These are phyloP conservation scores for Ornithoptera alexandrae DNA, from an alignment of 2,888 invertebrate species.

Conservation along the genomic window DNA sequence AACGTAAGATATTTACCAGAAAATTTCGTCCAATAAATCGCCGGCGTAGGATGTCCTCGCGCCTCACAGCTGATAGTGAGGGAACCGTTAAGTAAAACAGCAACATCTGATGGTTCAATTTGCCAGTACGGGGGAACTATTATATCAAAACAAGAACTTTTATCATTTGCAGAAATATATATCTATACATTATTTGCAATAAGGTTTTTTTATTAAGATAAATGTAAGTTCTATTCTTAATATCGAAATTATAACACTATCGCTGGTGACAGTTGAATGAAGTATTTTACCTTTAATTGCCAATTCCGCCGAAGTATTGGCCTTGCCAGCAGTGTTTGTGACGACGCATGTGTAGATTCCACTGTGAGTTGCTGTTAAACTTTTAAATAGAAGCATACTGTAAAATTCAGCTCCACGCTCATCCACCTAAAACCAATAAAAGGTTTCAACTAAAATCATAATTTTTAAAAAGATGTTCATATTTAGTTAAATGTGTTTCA, in stretches of 20 bases:
- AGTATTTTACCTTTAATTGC: slow-evolving; percentile 83
- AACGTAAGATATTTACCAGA: slow-evolving; percentile 72
- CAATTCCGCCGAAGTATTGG: slow-evolving; percentile 84
- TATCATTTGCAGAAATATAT: no score
- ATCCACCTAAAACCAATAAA: slow-evolving; percentile 71
- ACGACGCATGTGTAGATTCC: slow-evolving; percentile 87
- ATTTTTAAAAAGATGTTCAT: neutral
- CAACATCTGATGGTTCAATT: slow-evolving; percentile 86
- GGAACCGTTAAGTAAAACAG: slow-evolving; percentile 86
- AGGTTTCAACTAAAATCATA: neutral
- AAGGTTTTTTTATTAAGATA: no score
- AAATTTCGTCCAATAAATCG: slow-evolving; percentile 86
- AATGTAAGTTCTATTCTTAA: no score
- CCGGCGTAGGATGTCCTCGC: slow-evolving; percentile 88
- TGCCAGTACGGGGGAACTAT: slow-evolving; percentile 89
- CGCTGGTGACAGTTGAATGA: slow-evolving; percentile 4
- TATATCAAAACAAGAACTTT: neutral
- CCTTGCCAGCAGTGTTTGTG: slow-evolving; percentile 86
- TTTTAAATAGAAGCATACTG: slow-evolving; percentile 85
- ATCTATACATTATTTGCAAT: no score
- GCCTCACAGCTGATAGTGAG: slow-evolving; percentile 88
- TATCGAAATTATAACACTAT: neutral
- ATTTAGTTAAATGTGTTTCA: neutral
- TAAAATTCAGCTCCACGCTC: slow-evolving; percentile 86
- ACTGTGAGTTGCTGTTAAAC: slow-evolving; percentile 84